Percentiles rank a stretch among this genome's conserved stretches.
phyloP scores from a whole-genome alignment of 2,113 vertebrate species.

The Erythrocercus mccallii region DNA sequence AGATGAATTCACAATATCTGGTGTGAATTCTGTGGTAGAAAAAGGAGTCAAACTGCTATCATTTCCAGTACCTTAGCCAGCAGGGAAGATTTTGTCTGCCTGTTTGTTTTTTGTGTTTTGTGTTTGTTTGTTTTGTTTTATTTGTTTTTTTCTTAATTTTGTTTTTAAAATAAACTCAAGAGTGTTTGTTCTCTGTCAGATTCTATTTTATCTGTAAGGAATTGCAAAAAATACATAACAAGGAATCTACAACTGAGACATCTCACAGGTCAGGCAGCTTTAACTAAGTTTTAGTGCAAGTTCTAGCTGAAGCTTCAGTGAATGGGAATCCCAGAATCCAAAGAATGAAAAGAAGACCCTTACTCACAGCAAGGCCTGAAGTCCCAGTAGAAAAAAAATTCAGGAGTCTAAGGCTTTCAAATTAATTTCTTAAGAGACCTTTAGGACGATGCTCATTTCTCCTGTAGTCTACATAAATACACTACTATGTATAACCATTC shows the following conservation, averaged over 20 bases:
- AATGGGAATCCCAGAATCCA: neutral
- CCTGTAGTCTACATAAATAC: neutral
- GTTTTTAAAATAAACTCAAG: neutral
- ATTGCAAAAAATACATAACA: neutral
- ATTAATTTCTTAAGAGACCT: neutral
- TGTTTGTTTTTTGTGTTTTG: neutral
- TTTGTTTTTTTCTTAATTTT: neutral
- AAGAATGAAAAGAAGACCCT: neutral
- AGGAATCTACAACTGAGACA: neutral
- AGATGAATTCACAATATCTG: neutral
- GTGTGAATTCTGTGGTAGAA: neutral
- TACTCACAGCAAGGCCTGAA: neutral
- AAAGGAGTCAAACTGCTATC: neutral
- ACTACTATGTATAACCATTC: neutral
- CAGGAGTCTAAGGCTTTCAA: neutral
- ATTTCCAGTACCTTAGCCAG: neutral
- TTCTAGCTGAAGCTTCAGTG: neutral
- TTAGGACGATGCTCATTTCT: neutral
- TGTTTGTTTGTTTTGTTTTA: too few relatives aligned
- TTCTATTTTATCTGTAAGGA: neutral
- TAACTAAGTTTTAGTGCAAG: neutral
- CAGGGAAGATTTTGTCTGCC: neutral
- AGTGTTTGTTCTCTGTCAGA: neutral
- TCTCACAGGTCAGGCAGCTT: neutral
- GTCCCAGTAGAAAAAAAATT: neutral